These are phyloP conservation scores for Anguilla anguilla DNA, from an alignment of 2,797 vertebrate genomes.

Conservation along the genomic window DNA sequence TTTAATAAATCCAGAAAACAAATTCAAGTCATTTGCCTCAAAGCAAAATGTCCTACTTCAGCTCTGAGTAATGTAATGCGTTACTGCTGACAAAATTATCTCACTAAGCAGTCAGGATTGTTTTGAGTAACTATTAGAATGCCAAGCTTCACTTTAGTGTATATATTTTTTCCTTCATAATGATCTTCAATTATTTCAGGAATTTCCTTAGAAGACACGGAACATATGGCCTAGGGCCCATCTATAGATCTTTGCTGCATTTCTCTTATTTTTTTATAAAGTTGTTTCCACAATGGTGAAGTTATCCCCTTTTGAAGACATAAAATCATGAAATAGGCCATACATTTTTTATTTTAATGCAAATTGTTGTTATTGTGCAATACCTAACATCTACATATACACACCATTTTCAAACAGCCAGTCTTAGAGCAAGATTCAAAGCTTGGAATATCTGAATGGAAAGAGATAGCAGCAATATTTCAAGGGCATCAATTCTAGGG, in stretches of 20 bases:
- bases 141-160: not conserved
- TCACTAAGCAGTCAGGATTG: not conserved
- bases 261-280: not conserved
- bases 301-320: not conserved
- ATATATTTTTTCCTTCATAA: not conserved
- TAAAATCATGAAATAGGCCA: not conserved
- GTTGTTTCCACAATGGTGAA: not conserved
- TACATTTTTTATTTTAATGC: not conserved
- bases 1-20: not conserved
- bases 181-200: not conserved
- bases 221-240: slow-evolving; percentile 3
- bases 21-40: not conserved
- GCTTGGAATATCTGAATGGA: not conserved
- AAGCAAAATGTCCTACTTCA: not conserved
- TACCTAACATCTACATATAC: not conserved
- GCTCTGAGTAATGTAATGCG: slow-evolving; percentile 1
- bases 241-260: not conserved
- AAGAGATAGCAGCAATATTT: not conserved
- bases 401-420: not conserved
- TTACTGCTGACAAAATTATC: slow-evolving; percentile 8
- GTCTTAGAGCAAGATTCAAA: not conserved
- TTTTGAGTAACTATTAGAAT: not conserved
- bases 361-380: not conserved
- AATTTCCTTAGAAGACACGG: not conserved
- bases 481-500: not conserved